Evolutionary conservation across 1,140 invertebrate species (phyloP).

Genomic region (Agraylea sexmaculata): DNA sequence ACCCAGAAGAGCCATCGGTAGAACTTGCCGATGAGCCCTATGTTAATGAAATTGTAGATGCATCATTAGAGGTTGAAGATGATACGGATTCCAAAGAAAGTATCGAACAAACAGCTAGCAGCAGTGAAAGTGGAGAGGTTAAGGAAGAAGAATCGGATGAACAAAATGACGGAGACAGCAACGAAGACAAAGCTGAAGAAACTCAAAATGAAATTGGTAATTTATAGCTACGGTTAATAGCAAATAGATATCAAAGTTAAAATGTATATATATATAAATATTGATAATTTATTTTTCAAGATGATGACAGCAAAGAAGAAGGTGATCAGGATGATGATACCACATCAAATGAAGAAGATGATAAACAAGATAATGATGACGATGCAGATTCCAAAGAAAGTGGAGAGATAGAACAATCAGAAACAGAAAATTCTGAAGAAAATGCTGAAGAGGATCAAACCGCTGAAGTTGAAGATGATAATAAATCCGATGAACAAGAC

Average conservation of each 20-base stretch:
- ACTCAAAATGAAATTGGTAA: slow-evolving; percentile 20
- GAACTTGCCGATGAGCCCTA: slow-evolving; percentile 39
- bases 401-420: slow-evolving; percentile 9
- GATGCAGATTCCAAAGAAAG: too few relatives aligned
- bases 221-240: slow-evolving; percentile 26
- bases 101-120: slow-evolving; percentile 18
- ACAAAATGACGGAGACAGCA: slow-evolving; percentile 28
- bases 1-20: slow-evolving; percentile 28
- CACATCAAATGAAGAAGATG: slow-evolving; percentile 22
- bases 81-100: slow-evolving; percentile 33
- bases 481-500: slow-evolving; percentile 21
- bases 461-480: slow-evolving; percentile 12
- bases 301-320: slow-evolving; percentile 29
- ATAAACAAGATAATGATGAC: slow-evolving; percentile 18
- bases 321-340: slow-evolving; percentile 24
- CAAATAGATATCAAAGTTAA: slow-evolving; percentile 22
- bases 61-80: slow-evolving; percentile 24
- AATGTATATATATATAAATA: slow-evolving; percentile 3
- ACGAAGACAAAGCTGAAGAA: slow-evolving; percentile 30
- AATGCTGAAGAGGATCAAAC: slow-evolving; percentile 10
- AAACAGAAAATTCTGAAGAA: slow-evolving; percentile 15
- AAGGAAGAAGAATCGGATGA: slow-evolving; percentile 21
- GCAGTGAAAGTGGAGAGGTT: slow-evolving; percentile 24
- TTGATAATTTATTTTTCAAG: slow-evolving; percentile 21
- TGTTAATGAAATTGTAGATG: slow-evolving; percentile 29